phyloP scores from a whole-genome alignment of 1,140 invertebrate genomes.

The Bombus superbus region DNA sequence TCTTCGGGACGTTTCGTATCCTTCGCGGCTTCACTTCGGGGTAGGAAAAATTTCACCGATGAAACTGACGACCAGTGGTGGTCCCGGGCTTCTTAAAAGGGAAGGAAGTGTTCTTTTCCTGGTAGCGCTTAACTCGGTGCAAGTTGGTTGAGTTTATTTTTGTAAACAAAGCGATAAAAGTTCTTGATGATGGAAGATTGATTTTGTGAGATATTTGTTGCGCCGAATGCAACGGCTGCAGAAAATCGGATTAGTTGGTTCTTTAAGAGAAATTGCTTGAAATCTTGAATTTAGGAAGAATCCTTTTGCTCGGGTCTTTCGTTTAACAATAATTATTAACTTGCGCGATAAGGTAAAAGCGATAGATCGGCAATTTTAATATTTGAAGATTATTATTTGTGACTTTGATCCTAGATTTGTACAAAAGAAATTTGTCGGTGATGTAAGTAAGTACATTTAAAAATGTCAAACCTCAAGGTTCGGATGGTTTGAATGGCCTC shows the following conservation, averaged over 20 bases:
- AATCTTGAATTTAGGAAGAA: too few relatives aligned
- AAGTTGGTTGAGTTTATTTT: not conserved
- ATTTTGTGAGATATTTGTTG: not conserved
- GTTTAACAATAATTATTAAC: not conserved
- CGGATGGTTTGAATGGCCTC: too few relatives aligned
- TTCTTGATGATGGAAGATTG: not conserved
- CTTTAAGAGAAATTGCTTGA: too few relatives aligned
- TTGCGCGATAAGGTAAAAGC: too few relatives aligned
- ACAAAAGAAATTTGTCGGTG: too few relatives aligned
- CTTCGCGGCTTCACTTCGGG: not conserved
- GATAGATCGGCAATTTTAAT: not conserved
- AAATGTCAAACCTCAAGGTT: not conserved
- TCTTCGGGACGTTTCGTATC: conserved; percentile 11
- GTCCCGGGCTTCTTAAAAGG: not conserved
- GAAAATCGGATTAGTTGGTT: not conserved
- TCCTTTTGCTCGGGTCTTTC: too few relatives aligned
- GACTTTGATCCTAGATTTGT: not conserved
- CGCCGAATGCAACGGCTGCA: too few relatives aligned
- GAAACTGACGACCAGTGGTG: not conserved
- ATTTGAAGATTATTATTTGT: not conserved
- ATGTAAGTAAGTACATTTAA: not conserved
- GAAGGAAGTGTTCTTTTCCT: not conserved
- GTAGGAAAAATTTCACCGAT: not conserved
- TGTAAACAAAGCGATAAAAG: too few relatives aligned
- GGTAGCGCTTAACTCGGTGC: not conserved